phyloP scores from a whole-genome alignment of 2,113 vertebrate genomes.

The Seriola rivoliana region DNA sequence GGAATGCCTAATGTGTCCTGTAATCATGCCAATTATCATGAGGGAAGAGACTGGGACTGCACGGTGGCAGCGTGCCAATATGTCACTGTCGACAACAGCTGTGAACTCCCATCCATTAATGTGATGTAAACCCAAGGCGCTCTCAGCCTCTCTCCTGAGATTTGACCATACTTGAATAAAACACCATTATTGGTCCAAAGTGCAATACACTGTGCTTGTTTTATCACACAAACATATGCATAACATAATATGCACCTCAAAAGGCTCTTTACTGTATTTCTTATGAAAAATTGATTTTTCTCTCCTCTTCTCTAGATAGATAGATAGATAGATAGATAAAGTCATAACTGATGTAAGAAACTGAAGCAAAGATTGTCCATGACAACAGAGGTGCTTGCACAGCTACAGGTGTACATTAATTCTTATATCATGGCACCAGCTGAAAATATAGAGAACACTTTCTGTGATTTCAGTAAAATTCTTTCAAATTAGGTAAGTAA shows the following conservation, averaged over 20 bases:
- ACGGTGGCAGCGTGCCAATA: conserved; percentile 41
- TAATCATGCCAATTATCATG: conserved; percentile 70
- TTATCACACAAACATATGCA: conserved; percentile 2
- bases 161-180: conserved; percentile 32
- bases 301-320: neutral
- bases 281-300: neutral
- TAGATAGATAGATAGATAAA: neutral
- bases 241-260: conserved; percentile 2
- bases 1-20: conserved; percentile 69
- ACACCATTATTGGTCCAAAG: conserved; percentile 21
- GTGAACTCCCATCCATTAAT: conserved; percentile 53
- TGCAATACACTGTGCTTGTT: neutral
- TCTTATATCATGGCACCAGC: conserved; percentile 11
- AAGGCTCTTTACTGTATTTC: neutral
- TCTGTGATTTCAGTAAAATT: neutral
- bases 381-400: conserved; percentile 32
- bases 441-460: neutral
- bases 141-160: conserved; percentile 27
- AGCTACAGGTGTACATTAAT: conserved; percentile 25
- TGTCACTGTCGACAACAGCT: conserved; percentile 40
- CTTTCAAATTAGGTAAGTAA: conserved; percentile 15
- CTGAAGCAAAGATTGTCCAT: neutral
- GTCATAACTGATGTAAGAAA: conserved; percentile 17
- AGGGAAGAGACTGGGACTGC: conserved; percentile 51
- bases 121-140: conserved; percentile 24